Evolutionary conservation across 2,888 invertebrate species (phyloP).

Genomic region (Tricholauxania praeusta): DNA sequence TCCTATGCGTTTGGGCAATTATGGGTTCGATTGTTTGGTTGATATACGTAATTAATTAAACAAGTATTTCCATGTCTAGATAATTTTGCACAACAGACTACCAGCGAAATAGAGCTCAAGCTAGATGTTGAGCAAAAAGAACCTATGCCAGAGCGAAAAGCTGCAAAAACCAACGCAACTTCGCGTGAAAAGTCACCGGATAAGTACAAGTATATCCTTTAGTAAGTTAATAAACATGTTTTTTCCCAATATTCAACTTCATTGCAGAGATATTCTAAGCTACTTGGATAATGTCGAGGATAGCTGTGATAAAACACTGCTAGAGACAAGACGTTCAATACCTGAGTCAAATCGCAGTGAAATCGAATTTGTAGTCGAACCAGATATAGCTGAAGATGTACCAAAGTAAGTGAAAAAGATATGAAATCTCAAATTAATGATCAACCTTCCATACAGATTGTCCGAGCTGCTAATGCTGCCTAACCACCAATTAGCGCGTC

Average conservation of each 20-base stretch:
- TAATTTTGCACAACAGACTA: constrained; percentile 59
- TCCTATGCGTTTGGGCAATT: too few species aligned
- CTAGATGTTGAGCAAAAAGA: constrained; percentile 48
- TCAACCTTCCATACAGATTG: constrained; percentile 52
- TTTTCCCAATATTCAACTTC: not conserved
- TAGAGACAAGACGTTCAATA: constrained; percentile 64
- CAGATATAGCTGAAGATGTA: constrained; percentile 67
- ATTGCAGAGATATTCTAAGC: constrained; percentile 63
- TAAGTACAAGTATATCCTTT: constrained; percentile 57
- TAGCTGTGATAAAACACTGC: constrained; percentile 66
- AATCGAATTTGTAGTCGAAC: constrained; percentile 66
- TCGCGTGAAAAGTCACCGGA: constrained; percentile 52
- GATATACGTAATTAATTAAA: not conserved
- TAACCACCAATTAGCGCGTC: constrained; percentile 67
- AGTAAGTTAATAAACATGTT: too few species aligned
- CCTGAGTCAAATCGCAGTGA: constrained; percentile 66
- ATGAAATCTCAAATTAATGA: not conserved
- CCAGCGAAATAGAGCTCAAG: constrained; percentile 58
- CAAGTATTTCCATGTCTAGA: constrained; percentile 48
- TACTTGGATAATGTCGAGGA: constrained; percentile 67
- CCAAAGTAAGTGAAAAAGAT: constrained; percentile 60
- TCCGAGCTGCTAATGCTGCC: constrained; percentile 67
- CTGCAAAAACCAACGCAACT: not conserved
- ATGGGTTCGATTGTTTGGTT: not conserved
- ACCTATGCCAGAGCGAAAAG: constrained; percentile 21